Base-by-base conservation (phyloP, 2,888 invertebrate genomes). In the Morpho deidamia region DNA sequence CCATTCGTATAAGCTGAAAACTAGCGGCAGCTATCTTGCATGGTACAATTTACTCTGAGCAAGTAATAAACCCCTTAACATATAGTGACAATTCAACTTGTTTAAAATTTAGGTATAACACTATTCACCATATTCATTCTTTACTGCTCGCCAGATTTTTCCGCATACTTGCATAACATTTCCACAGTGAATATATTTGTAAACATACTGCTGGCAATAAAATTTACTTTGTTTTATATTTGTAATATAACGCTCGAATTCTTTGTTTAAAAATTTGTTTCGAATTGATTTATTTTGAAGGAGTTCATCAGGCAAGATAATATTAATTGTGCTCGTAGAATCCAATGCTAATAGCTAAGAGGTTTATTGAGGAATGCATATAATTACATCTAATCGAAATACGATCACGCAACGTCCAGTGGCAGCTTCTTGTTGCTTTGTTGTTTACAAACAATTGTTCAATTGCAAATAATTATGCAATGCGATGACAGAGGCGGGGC, bases 361-460 rank as follows among this genome's bases (percentile, higher is more conserved):
- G 11, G 34, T 10, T 7, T 44, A 44, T 51, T 38, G 42, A 39
- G 41, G 44, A 48, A 48, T 42, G 35, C 48, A 48, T 51, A 38
- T 59, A 54, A 53, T 46, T 48, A 41, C 48, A 46, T 47, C 74
- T 76, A 78, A 78, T 81, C 74, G 70, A 76, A 78, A 79, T 79
- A 71, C 74, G 68, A 73, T 80, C 83, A 84, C 81, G 83, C 83
- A 73, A 78, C 66, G 67, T 74, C 70, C 67, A 70, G 60, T 69
- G 72, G 72, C 76, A 65, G 76, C 66, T 69, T 76, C 74, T 74
- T 71, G 69, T 48, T 32, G 79, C 80, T 23, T 76, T 71, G 74
- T 72, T 88, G 86, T 88, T 88, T 87, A 86, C 85, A 88, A 88
- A 88, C 88, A 89, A 82, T 83, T 75, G 76, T 80, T 63, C 76